Evolutionary conservation across 2,113 vertebrate genomes (phyloP).

Genomic region (Glareola pratincola): DNA sequence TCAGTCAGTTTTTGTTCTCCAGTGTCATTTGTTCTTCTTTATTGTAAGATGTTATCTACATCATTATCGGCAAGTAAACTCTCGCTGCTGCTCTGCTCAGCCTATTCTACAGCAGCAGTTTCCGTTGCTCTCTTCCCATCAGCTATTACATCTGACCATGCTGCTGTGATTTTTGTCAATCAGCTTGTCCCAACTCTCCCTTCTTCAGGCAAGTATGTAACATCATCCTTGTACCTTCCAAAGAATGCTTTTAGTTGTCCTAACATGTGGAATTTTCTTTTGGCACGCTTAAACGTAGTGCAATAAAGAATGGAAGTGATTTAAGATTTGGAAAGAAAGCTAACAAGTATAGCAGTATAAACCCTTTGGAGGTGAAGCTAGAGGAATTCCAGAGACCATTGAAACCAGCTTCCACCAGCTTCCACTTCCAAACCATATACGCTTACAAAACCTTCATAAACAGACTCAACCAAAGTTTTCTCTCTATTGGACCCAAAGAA

Average conservation of each 20-base stretch:
- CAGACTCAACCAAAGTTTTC: neutral
- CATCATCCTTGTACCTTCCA: neutral
- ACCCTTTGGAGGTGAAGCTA: neutral
- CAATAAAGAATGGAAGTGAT: neutral
- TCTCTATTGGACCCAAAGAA: neutral
- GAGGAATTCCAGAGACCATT: neutral
- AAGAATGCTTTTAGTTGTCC: neutral
- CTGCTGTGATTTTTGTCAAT: neutral
- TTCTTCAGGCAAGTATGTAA: neutral
- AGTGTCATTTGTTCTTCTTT: neutral
- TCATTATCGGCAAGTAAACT: neutral
- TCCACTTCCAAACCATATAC: neutral
- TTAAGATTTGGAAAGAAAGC: neutral
- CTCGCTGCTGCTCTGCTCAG: neutral
- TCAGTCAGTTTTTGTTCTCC: neutral
- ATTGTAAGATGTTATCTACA: neutral
- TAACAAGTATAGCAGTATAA: neutral
- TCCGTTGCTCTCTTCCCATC: neutral
- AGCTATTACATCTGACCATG: neutral
- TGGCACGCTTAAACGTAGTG: neutral
- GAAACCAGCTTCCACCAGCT: neutral
- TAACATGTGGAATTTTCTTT: neutral
- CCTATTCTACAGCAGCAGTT: neutral
- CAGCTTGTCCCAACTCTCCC: neutral
- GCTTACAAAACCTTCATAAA: neutral